Conservation (phyloP, 2,797 vertebrate species). For the Karalla daura region DNA sequence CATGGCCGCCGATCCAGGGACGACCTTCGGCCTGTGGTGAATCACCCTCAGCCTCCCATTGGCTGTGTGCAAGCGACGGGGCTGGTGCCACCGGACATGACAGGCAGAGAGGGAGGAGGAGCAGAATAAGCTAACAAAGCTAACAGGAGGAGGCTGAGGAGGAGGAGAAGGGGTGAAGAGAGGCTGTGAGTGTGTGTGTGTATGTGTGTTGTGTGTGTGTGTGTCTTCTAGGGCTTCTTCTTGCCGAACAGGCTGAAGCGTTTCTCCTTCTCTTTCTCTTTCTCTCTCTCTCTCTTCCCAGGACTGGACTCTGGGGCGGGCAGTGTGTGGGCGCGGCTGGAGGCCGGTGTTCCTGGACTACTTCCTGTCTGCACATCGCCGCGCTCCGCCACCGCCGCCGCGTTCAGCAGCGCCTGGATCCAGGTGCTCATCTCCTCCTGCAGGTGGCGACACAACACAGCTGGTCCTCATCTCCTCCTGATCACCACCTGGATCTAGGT, state of each 20-base stretch:
- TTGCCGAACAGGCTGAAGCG: slow-evolving; percentile 98
- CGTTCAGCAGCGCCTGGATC: slow-evolving; percentile 95
- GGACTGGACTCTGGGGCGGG: slow-evolving; percentile 94
- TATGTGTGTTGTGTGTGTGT: too few species aligned
- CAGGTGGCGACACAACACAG: slow-evolving; percentile 23
- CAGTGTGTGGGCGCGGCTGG: slow-evolving; percentile 93
- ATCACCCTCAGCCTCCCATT: too few species aligned
- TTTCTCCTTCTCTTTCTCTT: slow-evolving; percentile 88
- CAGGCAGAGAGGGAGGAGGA: too few species aligned
- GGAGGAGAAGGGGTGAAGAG: too few species aligned
- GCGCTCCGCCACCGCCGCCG: too few species aligned
- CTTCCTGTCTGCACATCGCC: slow-evolving; percentile 86
- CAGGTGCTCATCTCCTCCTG: slow-evolving; percentile 99
- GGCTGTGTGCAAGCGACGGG: too few species aligned
- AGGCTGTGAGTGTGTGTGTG: too few species aligned
- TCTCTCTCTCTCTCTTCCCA: slow-evolving; percentile 93
- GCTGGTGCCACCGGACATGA: too few species aligned
- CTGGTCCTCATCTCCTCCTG: too few species aligned
- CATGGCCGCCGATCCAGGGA: background rate
- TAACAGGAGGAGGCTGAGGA: too few species aligned
- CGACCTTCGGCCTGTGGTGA: background rate
- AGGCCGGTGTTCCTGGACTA: slow-evolving; percentile 90
- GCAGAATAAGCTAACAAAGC: too few species aligned
- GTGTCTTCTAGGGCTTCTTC: slow-evolving; percentile 88
- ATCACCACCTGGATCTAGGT: too few species aligned